A percentile compares a stretch with the other conserved stretches of the same genome.
Evolutionary conservation across 2,113 vertebrate genomes (phyloP).

Genomic region (Ptilorrhoa leucosticta): DNA sequence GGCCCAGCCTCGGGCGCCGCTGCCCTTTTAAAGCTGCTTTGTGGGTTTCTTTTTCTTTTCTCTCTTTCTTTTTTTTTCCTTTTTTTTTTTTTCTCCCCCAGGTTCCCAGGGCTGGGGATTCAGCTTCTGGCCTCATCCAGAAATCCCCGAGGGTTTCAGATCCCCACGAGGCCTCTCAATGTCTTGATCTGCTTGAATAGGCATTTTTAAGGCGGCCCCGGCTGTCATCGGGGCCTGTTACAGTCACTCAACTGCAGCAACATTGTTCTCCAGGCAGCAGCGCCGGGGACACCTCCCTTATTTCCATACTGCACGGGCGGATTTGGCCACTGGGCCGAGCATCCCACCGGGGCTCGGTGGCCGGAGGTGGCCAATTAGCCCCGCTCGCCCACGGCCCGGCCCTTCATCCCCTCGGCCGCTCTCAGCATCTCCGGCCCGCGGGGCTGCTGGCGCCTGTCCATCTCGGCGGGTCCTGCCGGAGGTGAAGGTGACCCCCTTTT

Average conservation of each 20-base stretch:
- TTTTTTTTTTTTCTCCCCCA: fast-evolving
- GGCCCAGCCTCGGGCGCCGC: neutral
- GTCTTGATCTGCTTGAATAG: constrained; percentile 60
- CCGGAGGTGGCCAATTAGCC: neutral
- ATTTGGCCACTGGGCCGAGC: neutral
- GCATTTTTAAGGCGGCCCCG: constrained; percentile 37
- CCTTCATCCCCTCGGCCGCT: neutral
- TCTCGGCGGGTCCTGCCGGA: neutral
- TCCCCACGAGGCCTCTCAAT: constrained; percentile 60
- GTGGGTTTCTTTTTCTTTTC: constrained; percentile 45
- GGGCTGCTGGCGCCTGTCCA: constrained; percentile 13
- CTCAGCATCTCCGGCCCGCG: neutral
- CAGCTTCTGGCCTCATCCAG: constrained; percentile 50
- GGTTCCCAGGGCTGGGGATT: constrained; percentile 52
- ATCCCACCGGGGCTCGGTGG: neutral
- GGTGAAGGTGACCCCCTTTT: constrained; percentile 53
- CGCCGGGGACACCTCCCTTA: constrained; percentile 33
- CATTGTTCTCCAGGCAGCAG: constrained; percentile 41
- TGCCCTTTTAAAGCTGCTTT: constrained; percentile 37
- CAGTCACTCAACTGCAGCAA: constrained; percentile 61
- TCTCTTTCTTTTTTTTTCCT: neutral
- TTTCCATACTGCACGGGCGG: neutral
- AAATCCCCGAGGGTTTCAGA: constrained; percentile 58
- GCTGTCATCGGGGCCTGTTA: constrained; percentile 51
- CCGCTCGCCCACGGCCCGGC: neutral